Conservation (phyloP, 2,888 invertebrate species). For the Pristionchus arcanus region DNA sequence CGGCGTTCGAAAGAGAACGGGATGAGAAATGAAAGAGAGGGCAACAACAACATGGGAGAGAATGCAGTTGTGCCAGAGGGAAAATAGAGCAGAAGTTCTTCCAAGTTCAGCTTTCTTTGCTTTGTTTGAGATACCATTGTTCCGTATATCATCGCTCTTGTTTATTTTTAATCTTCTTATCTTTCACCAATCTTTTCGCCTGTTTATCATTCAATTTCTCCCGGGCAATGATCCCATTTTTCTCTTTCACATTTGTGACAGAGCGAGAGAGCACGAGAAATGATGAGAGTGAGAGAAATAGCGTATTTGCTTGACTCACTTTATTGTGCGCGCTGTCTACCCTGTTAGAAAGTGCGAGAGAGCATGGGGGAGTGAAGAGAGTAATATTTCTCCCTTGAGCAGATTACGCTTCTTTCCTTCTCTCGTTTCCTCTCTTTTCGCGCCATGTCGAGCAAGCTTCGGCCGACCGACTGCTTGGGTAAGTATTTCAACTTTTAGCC, state of each 20-base stretch:
- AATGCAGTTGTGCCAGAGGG: background rate
- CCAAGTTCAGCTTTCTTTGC: background rate
- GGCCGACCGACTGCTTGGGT: slow-evolving; percentile 23
- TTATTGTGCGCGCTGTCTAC: too few species aligned
- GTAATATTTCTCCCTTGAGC: background rate
- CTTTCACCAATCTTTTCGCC: background rate
- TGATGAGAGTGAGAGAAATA: background rate
- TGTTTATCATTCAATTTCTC: slow-evolving; percentile 4
- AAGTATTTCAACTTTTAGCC: background rate
- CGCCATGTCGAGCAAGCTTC: background rate
- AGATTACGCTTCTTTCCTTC: background rate
- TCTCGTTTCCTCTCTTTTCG: background rate
- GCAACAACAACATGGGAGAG: background rate
- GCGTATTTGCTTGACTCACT: background rate
- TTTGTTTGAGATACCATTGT: background rate
- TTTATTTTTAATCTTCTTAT: background rate
- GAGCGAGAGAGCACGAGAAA: background rate
- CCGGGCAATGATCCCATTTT: background rate
- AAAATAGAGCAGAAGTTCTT: background rate
- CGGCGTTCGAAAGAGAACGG: too few species aligned
- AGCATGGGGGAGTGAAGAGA: too few species aligned
- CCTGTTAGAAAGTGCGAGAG: too few species aligned
- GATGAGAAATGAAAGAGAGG: background rate
- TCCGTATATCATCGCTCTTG: background rate
- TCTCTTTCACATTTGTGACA: background rate